phyloP scores from a whole-genome alignment of 2,113 vertebrate species.

The Gnathonemus longibarbis region DNA sequence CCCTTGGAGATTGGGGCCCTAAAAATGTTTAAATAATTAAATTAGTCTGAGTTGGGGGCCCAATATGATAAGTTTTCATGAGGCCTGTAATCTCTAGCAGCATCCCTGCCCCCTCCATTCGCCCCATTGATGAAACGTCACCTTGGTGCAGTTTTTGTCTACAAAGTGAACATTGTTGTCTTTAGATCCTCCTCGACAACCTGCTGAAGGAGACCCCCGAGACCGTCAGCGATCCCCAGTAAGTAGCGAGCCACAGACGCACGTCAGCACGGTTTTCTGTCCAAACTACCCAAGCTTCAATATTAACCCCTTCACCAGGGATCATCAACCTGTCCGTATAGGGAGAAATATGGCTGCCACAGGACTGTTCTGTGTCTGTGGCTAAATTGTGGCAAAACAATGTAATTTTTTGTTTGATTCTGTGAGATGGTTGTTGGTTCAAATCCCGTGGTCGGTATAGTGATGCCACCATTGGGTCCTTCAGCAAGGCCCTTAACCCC shows the following conservation, averaged over 20 bases:
- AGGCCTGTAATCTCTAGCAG: neutral
- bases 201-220: constrained; percentile 87
- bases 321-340: neutral
- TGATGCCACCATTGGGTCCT: neutral
- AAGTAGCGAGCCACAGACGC: constrained; percentile 38
- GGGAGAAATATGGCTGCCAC: neutral
- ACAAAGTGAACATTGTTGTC: neutral
- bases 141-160: neutral
- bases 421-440: neutral
- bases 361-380: neutral
- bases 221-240: constrained; percentile 91
- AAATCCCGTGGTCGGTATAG: neutral
- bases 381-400: neutral
- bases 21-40: neutral
- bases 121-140: neutral
- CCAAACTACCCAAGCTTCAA: neutral
- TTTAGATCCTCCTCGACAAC: constrained; percentile 83
- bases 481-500: neutral
- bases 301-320: neutral
- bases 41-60: neutral
- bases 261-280: neutral
- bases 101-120: neutral
- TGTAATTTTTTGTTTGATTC: neutral
- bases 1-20: neutral
- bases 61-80: neutral